Evolutionary conservation across 1,140 invertebrate genomes (phyloP).

Genomic region (Bemisia tabaci): DNA sequence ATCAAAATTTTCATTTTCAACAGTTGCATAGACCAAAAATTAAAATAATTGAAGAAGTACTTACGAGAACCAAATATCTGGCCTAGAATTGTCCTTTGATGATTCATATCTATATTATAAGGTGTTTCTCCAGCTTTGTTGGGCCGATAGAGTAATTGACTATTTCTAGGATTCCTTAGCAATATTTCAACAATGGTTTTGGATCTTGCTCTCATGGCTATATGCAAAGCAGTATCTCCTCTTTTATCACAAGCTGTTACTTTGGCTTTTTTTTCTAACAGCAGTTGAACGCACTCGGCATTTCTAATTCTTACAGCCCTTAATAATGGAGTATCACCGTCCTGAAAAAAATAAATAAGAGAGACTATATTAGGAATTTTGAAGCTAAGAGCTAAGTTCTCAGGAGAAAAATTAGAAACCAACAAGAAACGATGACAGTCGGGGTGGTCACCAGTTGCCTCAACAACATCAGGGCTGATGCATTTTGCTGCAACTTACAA

Average conservation of each 20-base stretch:
- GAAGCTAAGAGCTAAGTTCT: too few relatives aligned
- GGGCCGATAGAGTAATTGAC: constrained; percentile 86
- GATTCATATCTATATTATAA: constrained; percentile 91
- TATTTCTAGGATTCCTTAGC: constrained; percentile 88
- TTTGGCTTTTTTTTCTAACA: constrained; percentile 88
- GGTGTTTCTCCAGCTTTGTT: constrained; percentile 93
- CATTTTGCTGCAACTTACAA: too few relatives aligned
- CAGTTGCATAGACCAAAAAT: too few relatives aligned
- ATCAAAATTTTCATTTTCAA: too few relatives aligned
- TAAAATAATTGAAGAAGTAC: too few relatives aligned
- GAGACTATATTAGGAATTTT: too few relatives aligned
- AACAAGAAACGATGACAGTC: too few relatives aligned
- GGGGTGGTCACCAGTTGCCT: too few relatives aligned
- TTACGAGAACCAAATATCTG: constrained; percentile 88
- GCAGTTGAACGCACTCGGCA: constrained; percentile 78
- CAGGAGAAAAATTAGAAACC: too few relatives aligned
- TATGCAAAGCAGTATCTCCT: constrained; percentile 92
- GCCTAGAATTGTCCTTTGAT: constrained; percentile 86
- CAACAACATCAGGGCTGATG: too few relatives aligned
- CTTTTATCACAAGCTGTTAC: constrained; percentile 86
- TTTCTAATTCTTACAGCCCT: constrained; percentile 82
- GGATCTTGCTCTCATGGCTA: constrained; percentile 86
- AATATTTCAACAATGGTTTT: constrained; percentile 91
- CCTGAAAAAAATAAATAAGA: constrained; percentile 41
- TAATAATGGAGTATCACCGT: constrained; percentile 85